Evolutionary conservation across 2,113 vertebrate species (phyloP).

Genomic region (Litocranius walleri): DNA sequence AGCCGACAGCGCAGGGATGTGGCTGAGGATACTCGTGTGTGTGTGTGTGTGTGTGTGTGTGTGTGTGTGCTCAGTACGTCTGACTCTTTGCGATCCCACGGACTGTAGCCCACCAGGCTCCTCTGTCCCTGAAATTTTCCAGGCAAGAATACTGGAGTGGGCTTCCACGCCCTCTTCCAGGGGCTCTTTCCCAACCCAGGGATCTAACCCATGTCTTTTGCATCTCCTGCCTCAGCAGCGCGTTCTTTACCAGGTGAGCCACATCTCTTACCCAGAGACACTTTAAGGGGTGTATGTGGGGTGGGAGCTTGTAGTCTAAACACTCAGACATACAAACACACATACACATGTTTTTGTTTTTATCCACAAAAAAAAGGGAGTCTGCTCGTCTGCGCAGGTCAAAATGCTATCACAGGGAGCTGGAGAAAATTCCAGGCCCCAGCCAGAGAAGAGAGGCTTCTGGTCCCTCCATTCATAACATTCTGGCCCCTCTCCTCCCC

Average conservation of each 20-base stretch:
- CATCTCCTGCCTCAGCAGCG: not conserved
- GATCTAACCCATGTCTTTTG: not conserved
- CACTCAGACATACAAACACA: not conserved
- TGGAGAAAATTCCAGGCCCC: not conserved
- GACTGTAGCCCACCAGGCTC: not conserved
- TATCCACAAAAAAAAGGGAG: not conserved
- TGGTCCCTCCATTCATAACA: not conserved
- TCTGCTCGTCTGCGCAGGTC: not conserved
- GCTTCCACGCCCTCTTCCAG: not conserved
- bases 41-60: not conserved
- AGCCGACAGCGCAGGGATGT: accelerated
- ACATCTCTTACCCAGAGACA: not conserved
- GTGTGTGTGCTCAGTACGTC: not conserved
- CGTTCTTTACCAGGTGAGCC: not conserved
- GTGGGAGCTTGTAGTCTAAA: not conserved
- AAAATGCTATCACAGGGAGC: not conserved
- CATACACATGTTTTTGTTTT: not conserved
- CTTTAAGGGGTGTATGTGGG: not conserved
- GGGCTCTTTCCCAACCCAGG: not conserved
- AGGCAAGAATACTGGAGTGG: not conserved
- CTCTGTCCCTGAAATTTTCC: not conserved
- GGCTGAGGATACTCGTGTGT: not conserved
- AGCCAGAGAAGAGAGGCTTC: not conserved
- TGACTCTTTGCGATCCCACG: accelerated
- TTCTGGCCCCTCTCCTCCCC: not conserved